Percentiles rank a stretch among this genome's conserved stretches.
phyloP scores from a whole-genome alignment of 2,113 vertebrate species.

The Chrysemys picta region DNA sequence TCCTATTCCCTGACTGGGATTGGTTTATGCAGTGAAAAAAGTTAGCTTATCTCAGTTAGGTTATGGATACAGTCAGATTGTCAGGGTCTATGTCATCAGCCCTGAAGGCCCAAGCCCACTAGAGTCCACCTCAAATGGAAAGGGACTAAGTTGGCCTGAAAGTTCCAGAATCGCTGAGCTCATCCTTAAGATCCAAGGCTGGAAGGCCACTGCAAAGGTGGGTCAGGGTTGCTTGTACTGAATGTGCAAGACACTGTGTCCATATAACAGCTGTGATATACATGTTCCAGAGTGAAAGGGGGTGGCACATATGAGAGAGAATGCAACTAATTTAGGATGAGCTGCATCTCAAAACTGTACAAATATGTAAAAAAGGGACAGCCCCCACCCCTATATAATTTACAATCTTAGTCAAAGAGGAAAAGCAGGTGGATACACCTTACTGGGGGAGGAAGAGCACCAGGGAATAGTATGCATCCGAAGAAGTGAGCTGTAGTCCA shows the following conservation, averaged over 20 bases:
- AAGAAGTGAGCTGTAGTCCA: too few species aligned
- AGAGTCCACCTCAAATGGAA: not conserved
- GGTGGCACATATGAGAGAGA: not conserved
- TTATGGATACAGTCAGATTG: not conserved
- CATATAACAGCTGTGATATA: not conserved
- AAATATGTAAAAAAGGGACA: not conserved
- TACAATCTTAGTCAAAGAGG: not conserved
- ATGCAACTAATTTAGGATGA: not conserved
- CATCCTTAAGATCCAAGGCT: not conserved
- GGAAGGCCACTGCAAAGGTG: not conserved
- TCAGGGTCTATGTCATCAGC: not conserved
- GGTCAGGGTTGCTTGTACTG: not conserved
- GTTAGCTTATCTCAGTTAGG: not conserved
- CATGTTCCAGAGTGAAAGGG: not conserved
- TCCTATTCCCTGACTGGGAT: not conserved
- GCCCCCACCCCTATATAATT: not conserved
- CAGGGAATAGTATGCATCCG: not conserved
- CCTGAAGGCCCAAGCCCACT: not conserved
- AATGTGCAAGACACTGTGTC: not conserved
- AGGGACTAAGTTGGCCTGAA: not conserved
- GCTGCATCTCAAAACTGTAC: not conserved
- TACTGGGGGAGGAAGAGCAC: not conserved
- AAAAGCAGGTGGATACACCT: not conserved
- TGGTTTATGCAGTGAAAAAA: not conserved
- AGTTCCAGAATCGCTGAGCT: not conserved